Conservation (phyloP, 2,113 vertebrate species). For the Vulpes vulpes region DNA sequence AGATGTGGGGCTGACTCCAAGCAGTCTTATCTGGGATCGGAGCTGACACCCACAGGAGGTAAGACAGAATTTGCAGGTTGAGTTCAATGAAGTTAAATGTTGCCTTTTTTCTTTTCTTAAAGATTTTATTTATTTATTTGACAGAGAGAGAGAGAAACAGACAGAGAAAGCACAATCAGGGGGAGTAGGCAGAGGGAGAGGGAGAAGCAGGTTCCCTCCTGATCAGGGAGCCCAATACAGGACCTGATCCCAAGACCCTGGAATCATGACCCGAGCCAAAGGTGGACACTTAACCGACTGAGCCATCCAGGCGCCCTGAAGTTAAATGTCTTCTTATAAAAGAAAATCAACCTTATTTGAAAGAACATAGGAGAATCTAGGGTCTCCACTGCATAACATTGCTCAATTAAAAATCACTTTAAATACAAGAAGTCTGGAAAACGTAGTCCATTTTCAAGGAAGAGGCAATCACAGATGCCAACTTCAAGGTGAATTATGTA, state of each 20-base stretch:
- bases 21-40: not conserved
- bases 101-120: too few species aligned
- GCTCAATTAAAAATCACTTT: not conserved
- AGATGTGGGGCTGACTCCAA: not conserved
- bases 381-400: not conserved
- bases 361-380: not conserved
- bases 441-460: not conserved
- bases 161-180: too few species aligned
- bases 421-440: not conserved
- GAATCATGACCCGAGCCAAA: too few species aligned
- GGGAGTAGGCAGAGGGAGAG: too few species aligned
- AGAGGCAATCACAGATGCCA: not conserved
- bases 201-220: too few species aligned
- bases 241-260: too few species aligned
- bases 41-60: not conserved
- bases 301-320: not conserved
- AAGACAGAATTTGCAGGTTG: not conserved
- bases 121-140: too few species aligned
- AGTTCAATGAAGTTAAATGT: not conserved
- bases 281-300: too few species aligned
- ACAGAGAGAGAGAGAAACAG: too few species aligned
- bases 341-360: not conserved
- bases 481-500: not conserved
- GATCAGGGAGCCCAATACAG: too few species aligned
- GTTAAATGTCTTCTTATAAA: not conserved